phyloP scores from a whole-genome alignment of 2,888 invertebrate genomes.

The Nomada ferruginata region DNA sequence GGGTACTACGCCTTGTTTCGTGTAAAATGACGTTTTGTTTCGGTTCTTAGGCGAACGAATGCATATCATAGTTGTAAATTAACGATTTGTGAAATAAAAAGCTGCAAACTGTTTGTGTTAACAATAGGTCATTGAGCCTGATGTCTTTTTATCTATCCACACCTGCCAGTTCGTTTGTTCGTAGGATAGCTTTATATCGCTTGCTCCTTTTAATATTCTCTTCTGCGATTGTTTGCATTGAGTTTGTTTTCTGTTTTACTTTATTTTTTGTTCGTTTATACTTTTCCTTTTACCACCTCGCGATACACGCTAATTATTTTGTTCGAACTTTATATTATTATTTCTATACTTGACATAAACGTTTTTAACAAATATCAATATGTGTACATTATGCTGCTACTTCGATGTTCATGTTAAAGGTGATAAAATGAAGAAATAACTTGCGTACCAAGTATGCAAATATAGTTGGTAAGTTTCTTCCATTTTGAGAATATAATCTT shows the following conservation, averaged over 20 bases:
- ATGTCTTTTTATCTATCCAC: conserved; percentile 23
- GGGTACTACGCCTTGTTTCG: conserved; percentile 68
- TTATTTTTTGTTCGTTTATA: not conserved
- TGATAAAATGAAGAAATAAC: conserved; percentile 22
- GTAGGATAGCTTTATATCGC: conserved; percentile 4
- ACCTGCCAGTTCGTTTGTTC: conserved; percentile 24
- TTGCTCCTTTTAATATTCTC: conserved; percentile 6
- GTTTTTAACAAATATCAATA: conserved; percentile 18
- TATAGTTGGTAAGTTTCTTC: conserved; percentile 38
- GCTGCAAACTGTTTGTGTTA: conserved; percentile 86
- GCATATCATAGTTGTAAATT: conserved; percentile 97
- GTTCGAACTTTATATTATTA: not conserved
- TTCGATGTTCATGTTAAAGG: conserved; percentile 20
- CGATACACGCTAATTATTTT: not conserved
- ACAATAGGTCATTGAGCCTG: conserved; percentile 71
- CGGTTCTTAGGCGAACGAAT: conserved; percentile 90
- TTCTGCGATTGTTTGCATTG: not conserved
- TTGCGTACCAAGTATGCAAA: conserved; percentile 11
- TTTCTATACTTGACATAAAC: conserved; percentile 10
- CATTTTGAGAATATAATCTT: conserved; percentile 18
- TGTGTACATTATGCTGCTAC: conserved; percentile 14
- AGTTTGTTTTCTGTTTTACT: not conserved
- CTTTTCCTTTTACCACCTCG: not conserved
- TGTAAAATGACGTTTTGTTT: conserved; percentile 74
- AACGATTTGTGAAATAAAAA: conserved; percentile 93